Evolutionary conservation across 1,140 invertebrate species (phyloP), one percentile per base, ranked within the genome.

Genomic region (Choristoneura fumiferana): DNA sequence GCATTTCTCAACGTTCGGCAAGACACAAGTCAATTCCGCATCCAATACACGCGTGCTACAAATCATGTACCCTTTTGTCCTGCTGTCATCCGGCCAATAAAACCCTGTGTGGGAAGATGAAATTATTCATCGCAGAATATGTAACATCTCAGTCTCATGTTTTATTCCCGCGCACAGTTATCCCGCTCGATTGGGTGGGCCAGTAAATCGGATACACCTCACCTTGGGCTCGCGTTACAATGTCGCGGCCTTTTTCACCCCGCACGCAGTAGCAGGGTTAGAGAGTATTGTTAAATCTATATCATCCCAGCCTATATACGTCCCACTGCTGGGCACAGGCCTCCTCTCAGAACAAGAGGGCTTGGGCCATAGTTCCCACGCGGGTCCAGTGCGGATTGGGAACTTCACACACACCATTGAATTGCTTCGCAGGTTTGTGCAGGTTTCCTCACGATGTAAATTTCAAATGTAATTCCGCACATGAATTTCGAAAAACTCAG

Each of bases 101-200:
- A 29, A 17, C 43, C 43, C 12, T 17, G 43, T 33, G n/a, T n/a
- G n/a, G 43, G 18, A n/a, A 29, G 8, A n/a, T 14, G 17, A 49
- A 49, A 49, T 49, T 49, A 49, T 49, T 49, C 43, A 49, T 49
- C 43, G 43, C 22, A 14, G 43, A 49, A 49, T 33, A 49, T 49
- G 43, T 49, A 12, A 49, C 17, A 18, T 29, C 22, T 29, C 18
- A 17, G 59, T 10, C 59, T 61, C 59, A 61, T 61, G 59, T 61
- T 49, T 61, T 61, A 61, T 61, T 61, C 59, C 8, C 4, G 4
- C 12, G 53, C 35, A 18, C 54, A 45, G 53, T 61, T 55, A 55
- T 49, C 38, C 53, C 22, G 12, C 39, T 22, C 43, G 22, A 49
- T 56, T 43, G 59, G 54, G 54, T 56, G 4, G n/a, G 33, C 12